phyloP scores from a whole-genome alignment of 2,797 vertebrate species.

The Neosilurus mollespiculum region DNA sequence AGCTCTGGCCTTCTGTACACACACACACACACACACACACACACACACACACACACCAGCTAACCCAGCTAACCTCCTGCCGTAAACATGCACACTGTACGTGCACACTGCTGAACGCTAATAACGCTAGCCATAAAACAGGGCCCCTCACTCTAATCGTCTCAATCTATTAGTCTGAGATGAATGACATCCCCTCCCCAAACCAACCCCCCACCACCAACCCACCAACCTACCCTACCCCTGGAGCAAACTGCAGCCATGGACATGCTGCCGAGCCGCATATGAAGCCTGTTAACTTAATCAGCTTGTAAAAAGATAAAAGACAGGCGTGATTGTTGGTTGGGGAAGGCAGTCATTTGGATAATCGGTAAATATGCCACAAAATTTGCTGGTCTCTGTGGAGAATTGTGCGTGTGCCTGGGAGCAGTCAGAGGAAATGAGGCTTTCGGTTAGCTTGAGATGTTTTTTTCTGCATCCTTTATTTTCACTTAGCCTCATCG shows the following conservation, averaged over 20 bases:
- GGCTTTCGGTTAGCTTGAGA: conserved; percentile 57
- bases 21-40: conserved; percentile 21
- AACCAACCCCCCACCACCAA: not conserved
- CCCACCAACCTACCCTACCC: conserved; percentile 2
- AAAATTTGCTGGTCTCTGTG: conserved; percentile 65
- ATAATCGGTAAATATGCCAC: conserved; percentile 79
- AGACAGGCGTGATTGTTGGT: conserved; percentile 75
- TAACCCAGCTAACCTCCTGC: conserved; percentile 10
- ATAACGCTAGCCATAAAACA: conserved; percentile 51
- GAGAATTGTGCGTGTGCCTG: conserved; percentile 36
- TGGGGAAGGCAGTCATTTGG: conserved; percentile 81
- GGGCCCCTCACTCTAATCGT: conserved; percentile 44
- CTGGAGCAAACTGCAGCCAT: conserved; percentile 52
- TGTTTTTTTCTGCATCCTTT: conserved; percentile 61
- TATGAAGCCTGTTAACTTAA: conserved; percentile 81
- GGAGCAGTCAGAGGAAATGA: conserved; percentile 54
- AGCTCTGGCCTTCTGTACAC: conserved; percentile 21
- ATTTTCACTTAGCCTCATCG: conserved; percentile 62
- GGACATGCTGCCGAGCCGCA: conserved; percentile 55
- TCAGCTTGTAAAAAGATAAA: conserved; percentile 81
- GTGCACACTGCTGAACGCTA: conserved; percentile 40
- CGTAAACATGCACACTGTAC: conserved; percentile 23
- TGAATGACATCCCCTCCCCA: conserved; percentile 42
- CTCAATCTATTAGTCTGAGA: conserved; percentile 57
- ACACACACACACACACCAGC: conserved; percentile 19